These are phyloP conservation scores for Heliconius sara DNA, from an alignment of 2,888 invertebrate genomes.

Conservation along the genomic window DNA sequence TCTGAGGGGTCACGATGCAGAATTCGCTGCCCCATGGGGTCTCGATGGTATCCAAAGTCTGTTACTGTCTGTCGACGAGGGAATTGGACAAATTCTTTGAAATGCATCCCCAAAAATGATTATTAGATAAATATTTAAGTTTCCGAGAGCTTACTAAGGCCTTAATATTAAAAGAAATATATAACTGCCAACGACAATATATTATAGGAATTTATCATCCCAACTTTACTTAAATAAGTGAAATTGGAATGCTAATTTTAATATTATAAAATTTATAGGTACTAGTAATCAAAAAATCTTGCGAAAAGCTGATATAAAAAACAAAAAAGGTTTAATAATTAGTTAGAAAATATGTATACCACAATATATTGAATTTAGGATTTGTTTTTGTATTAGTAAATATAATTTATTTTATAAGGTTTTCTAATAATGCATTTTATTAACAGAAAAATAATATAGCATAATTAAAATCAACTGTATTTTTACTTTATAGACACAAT, in stretches of 20 bases:
- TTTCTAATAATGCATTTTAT: not conserved
- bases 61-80: slow-evolving; percentile 68
- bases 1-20: slow-evolving; percentile 72
- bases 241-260: too few relatives aligned
- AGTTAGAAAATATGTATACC: too few relatives aligned
- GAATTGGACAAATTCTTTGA: slow-evolving; percentile 64
- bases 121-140: not conserved
- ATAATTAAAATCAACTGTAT: not conserved
- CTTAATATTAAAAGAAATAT: too few relatives aligned
- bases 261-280: too few relatives aligned
- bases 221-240: not conserved
- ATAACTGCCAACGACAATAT: not conserved
- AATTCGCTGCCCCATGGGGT: slow-evolving; percentile 65
- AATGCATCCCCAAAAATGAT: slow-evolving; percentile 56
- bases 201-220: not conserved
- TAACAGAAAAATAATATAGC: not conserved
- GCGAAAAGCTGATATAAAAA: too few relatives aligned
- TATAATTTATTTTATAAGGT: not conserved
- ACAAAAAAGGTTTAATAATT: too few relatives aligned
- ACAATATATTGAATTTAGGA: too few relatives aligned
- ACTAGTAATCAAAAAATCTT: too few relatives aligned
- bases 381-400: not conserved
- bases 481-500: not conserved
- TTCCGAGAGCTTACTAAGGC: not conserved
- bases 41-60: slow-evolving; percentile 58